Evolutionary conservation across 2,797 vertebrate species (phyloP).

Genomic region (Tapera naevia): DNA sequence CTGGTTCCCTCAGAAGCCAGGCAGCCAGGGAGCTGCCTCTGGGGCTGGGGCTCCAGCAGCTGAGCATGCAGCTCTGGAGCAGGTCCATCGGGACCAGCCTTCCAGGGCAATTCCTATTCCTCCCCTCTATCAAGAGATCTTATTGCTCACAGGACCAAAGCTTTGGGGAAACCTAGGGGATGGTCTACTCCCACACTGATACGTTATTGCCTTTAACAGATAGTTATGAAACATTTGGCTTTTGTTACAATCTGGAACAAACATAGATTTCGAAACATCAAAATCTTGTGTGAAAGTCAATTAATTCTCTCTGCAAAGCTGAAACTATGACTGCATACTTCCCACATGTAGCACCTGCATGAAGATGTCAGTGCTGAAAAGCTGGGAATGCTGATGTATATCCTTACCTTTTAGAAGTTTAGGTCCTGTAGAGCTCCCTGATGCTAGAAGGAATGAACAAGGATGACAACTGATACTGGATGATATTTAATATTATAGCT

Average conservation of each 20-base stretch:
- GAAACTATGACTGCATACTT: slow-evolving; percentile 23
- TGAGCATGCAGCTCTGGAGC: neutral
- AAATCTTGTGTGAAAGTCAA: slow-evolving; percentile 7
- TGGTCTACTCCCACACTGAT: neutral
- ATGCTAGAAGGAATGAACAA: neutral
- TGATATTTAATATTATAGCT: neutral
- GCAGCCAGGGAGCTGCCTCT: neutral
- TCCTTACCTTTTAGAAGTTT: neutral
- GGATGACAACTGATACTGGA: neutral
- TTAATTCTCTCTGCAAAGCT: neutral
- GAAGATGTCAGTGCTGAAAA: neutral
- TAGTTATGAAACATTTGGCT: slow-evolving; percentile 12
- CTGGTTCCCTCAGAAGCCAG: neutral
- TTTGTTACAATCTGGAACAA: neutral
- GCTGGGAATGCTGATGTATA: neutral
- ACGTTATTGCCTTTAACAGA: neutral
- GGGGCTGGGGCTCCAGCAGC: neutral
- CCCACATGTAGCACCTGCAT: neutral
- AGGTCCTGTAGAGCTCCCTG: neutral
- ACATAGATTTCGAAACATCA: slow-evolving; percentile 6
- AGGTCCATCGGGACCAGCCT: neutral
- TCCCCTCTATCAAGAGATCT: neutral
- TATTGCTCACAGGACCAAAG: neutral
- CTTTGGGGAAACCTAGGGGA: neutral
- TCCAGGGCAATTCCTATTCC: neutral